Evolutionary conservation across 1,140 invertebrate genomes (phyloP).

Genomic region (Drosophila takahashii): DNA sequence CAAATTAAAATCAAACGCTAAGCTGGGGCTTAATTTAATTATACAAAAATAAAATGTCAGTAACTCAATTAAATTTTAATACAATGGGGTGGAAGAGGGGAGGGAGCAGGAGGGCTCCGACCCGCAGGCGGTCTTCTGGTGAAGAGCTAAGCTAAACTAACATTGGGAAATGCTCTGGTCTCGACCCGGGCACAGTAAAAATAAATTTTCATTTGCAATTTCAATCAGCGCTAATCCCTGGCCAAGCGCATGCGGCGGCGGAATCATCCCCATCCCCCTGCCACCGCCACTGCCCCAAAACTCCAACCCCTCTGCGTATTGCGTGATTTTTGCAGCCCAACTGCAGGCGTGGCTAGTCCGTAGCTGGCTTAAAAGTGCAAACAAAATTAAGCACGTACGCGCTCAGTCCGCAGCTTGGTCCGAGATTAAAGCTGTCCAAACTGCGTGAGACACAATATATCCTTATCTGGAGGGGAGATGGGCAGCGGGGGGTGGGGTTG

Average conservation of each 20-base stretch:
- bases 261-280: conserved; percentile 12
- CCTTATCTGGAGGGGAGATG: conserved; percentile 67
- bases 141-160: conserved; percentile 73
- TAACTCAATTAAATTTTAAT: conserved; percentile 84
- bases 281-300: not conserved
- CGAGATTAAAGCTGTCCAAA: conserved; percentile 82
- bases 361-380: conserved; percentile 76
- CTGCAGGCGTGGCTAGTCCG: conserved; percentile 65
- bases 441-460: conserved; percentile 83
- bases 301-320: conserved; percentile 32
- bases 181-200: conserved; percentile 65
- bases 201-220: conserved; percentile 85
- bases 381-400: conserved; percentile 84
- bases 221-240: conserved; percentile 84
- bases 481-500: not conserved
- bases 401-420: conserved; percentile 56
- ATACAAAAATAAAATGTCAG: conserved; percentile 84
- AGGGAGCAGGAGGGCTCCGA: not conserved
- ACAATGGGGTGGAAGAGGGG: conserved; percentile 39
- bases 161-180: conserved; percentile 35
- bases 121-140: conserved; percentile 30
- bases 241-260: conserved; percentile 74
- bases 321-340: conserved; percentile 81
- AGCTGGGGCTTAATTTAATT: conserved; percentile 81
- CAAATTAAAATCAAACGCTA: conserved; percentile 84